Base-by-base conservation (phyloP, 2,888 invertebrate genomes). In the Cabera pusaria region DNA sequence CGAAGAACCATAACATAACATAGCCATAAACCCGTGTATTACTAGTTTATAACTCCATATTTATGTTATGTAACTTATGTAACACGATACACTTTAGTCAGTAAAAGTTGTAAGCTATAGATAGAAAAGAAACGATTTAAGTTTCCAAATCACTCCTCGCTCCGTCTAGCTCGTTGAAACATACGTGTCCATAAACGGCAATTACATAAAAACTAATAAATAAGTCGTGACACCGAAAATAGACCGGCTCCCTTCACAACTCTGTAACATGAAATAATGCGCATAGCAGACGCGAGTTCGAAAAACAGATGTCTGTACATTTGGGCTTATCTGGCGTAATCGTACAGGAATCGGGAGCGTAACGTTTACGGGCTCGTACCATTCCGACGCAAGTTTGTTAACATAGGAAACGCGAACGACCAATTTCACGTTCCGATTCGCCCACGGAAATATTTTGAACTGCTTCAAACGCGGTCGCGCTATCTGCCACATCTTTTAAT, bases 221-320 rank as follows among this genome's bases (percentile, higher is more conserved):
- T n/a, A 47, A 56, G 58, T 55, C 52, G 54, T 55, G 60, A 63
- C 62, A 72, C 64, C 63, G 17, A 57, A 73, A 74, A 73, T 72
- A 72, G 68, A 66, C 50, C 52, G 50, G 37, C 64, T 62, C 63
- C 64, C 65, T 63, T 55, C 58, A 61, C 64, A 57, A 64, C 56
- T 63, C 54, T 54, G 62, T 52, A 56, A 59, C 57, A 47, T 55
- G 52, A 52, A 66, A 72, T 42, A 64, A 65, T 63, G 55, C 52
- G 42, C 41, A 43, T 42, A 34, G 31, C 32, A 36, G 39, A 36
- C 43, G 33, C 49, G 52, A 52, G 52, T 71, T 69, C 59, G 52
- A 70, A 74, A 74, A 75, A 70, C 78, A 77, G 72, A 77, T 72
- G 72, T 63, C 54, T 46, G 32, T 63, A 57, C 58, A 54, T 67